Evolutionary conservation across 2,113 vertebrate species (phyloP).

Genomic region (Craseonycteris thonglongyai): DNA sequence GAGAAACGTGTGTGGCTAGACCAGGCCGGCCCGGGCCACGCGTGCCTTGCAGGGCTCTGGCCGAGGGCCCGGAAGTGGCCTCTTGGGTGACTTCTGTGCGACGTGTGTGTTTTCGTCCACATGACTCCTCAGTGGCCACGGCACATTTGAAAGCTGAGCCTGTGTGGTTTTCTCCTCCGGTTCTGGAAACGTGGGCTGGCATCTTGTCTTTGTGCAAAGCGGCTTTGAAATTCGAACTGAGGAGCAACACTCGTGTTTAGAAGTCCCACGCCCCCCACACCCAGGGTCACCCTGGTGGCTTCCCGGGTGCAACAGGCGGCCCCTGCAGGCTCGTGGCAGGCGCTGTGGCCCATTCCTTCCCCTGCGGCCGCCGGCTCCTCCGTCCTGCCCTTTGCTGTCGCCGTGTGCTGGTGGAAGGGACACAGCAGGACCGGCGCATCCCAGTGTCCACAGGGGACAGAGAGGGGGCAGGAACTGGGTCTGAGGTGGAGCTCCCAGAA

Average conservation of each 20-base stretch:
- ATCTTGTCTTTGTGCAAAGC: not conserved
- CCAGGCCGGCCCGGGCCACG: not conserved
- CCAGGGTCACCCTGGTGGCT: too few relatives aligned
- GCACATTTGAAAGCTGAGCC: not conserved
- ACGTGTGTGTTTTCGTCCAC: too few relatives aligned
- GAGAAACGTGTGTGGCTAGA: too few relatives aligned
- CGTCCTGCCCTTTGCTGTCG: not conserved
- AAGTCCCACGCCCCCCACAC: not conserved
- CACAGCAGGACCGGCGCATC: too few relatives aligned
- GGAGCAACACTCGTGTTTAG: not conserved
- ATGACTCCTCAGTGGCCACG: not conserved
- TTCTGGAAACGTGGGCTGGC: not conserved
- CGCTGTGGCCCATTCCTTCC: too few relatives aligned
- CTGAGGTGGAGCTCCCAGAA: fast-evolving
- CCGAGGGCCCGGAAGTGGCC: too few relatives aligned
- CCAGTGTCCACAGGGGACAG: too few relatives aligned
- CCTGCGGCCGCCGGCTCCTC: too few relatives aligned
- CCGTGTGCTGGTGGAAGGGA: not conserved
- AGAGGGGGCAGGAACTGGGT: not conserved
- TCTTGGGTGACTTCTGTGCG: not conserved
- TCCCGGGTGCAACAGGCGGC: too few relatives aligned
- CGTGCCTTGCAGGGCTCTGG: too few relatives aligned
- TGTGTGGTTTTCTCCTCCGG: not conserved
- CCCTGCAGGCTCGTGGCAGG: too few relatives aligned
- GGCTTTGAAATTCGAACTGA: too few relatives aligned